Evolutionary conservation across 2,797 vertebrate species (phyloP).

Genomic region (Botia kubotai): DNA sequence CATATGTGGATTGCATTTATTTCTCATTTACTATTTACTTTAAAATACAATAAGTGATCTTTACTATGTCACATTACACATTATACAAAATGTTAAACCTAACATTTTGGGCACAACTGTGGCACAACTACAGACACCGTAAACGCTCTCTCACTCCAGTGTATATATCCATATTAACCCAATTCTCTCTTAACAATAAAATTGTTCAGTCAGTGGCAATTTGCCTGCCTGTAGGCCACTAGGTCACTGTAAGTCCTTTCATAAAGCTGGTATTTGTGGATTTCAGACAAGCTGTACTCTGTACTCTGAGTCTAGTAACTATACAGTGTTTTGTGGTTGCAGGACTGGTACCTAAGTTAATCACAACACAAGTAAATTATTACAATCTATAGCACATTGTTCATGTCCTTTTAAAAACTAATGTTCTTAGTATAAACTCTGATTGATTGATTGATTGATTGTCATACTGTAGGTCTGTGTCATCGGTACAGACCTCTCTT

Average conservation of each 20-base stretch:
- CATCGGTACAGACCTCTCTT: slow-evolving; percentile 57
- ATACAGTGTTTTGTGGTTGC: neutral
- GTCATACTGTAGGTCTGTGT: slow-evolving; percentile 26
- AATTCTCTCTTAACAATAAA: neutral
- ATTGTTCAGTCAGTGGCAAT: neutral
- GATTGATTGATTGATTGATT: neutral
- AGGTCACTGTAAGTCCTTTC: neutral
- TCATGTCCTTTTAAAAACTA: neutral
- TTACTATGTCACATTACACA: neutral
- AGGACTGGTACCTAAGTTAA: neutral
- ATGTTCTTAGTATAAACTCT: neutral
- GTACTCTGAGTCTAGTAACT: neutral
- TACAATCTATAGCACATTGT: neutral
- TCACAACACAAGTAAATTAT: neutral
- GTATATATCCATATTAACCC: too few species aligned
- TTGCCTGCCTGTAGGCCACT: neutral
- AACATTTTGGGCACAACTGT: too few species aligned
- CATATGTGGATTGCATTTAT: too few species aligned
- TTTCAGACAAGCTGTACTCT: neutral
- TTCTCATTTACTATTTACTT: neutral
- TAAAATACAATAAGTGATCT: neutral
- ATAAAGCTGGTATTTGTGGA: neutral
- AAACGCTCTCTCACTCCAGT: neutral
- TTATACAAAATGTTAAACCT: neutral
- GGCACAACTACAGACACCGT: neutral